Percentiles rank a stretch among this genome's conserved stretches.
These are phyloP conservation scores for Diaphora mendica DNA, from an alignment of 2,888 invertebrate species.

Conservation along the genomic window DNA sequence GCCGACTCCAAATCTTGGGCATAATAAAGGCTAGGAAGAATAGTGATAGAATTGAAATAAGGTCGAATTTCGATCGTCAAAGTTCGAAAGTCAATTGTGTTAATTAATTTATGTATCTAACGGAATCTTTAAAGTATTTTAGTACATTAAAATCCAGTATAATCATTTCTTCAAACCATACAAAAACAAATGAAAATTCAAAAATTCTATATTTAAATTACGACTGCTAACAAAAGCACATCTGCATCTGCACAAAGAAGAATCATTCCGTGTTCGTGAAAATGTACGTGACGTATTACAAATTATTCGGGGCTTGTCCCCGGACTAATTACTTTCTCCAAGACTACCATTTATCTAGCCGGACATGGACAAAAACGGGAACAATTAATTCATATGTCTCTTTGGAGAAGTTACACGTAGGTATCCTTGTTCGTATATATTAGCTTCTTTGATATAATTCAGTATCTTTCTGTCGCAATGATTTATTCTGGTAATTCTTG, in stretches of 20 bases:
- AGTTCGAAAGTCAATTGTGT: too few relatives aligned
- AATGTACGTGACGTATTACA: slow-evolving; percentile 42
- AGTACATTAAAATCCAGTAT: too few relatives aligned
- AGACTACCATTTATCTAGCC: slow-evolving; percentile 38
- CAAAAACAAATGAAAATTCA: background rate
- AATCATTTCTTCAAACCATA: background rate
- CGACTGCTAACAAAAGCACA: background rate
- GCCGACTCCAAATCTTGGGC: too few relatives aligned
- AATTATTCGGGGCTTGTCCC: slow-evolving; percentile 36
- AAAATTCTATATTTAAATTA: background rate
- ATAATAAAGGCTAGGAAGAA: too few relatives aligned
- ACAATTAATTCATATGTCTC: slow-evolving; percentile 20
- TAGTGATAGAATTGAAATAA: too few relatives aligned
- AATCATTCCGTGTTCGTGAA: background rate
- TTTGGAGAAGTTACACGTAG: background rate
- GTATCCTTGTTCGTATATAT: background rate
- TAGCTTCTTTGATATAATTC: background rate
- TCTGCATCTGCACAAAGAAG: slow-evolving; percentile 11
- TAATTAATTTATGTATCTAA: too few relatives aligned
- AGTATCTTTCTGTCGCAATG: background rate
- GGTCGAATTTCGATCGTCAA: too few relatives aligned
- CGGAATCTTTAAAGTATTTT: too few relatives aligned
- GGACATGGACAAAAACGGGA: slow-evolving; percentile 37
- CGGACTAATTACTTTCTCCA: slow-evolving; percentile 40
- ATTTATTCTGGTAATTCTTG: background rate